These are phyloP conservation scores for Hypomecis punctinalis DNA, from an alignment of 2,888 invertebrate genomes.

Conservation along the genomic window DNA sequence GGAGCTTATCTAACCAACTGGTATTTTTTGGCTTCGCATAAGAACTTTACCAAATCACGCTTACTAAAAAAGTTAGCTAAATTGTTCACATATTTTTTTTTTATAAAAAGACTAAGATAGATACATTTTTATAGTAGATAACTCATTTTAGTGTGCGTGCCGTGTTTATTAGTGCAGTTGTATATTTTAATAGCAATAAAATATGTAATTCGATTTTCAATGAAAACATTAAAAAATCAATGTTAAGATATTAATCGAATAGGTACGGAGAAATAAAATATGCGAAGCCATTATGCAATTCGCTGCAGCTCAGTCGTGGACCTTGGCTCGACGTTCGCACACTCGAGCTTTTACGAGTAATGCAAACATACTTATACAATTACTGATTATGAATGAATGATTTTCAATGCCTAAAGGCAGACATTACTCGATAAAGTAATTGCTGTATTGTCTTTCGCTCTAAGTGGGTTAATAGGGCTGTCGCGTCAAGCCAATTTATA, in stretches of 20 bases:
- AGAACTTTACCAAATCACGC: too few species aligned
- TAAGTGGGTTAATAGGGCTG: constrained; percentile 29
- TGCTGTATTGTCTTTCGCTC: constrained; percentile 36
- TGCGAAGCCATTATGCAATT: constrained; percentile 29
- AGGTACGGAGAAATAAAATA: constrained; percentile 31
- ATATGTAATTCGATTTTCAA: constrained; percentile 5
- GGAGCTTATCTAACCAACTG: too few species aligned
- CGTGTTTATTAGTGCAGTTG: neutral
- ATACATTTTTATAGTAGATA: neutral
- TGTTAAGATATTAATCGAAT: constrained; percentile 3
- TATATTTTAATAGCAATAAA: constrained; percentile 1
- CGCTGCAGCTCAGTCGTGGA: constrained; percentile 43
- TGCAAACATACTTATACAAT: constrained; percentile 42
- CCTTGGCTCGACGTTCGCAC: constrained; percentile 60
- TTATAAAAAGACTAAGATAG: neutral
- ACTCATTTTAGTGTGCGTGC: too few species aligned
- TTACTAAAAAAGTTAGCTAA: too few species aligned
- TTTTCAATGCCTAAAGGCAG: constrained; percentile 38
- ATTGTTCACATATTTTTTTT: neutral
- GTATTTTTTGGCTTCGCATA: neutral
- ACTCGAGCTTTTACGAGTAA: constrained; percentile 45
- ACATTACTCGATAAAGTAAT: constrained; percentile 38
- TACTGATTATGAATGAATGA: constrained; percentile 47
- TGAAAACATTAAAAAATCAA: constrained; percentile 11
- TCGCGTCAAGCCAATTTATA: constrained; percentile 4